Percentiles rank a stretch among this genome's conserved stretches.
Conservation (phyloP, 2,113 vertebrate species). For the Piprites chloris region DNA sequence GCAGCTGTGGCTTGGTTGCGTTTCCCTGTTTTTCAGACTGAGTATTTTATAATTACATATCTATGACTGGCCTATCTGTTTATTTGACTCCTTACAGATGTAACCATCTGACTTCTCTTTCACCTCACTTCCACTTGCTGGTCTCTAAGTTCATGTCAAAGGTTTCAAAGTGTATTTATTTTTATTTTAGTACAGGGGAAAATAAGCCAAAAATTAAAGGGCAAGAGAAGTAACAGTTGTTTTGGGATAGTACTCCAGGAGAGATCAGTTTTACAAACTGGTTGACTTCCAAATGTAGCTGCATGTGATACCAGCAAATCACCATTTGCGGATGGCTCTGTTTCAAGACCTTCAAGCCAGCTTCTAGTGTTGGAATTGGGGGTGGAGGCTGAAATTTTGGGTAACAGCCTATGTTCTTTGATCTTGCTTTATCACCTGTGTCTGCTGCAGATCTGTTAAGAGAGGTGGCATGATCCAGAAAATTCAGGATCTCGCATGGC, state of each 20-base stretch:
- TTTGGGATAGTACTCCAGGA: background rate
- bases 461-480: background rate
- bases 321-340: background rate
- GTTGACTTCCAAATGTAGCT: constrained; percentile 5
- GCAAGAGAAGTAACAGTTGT: background rate
- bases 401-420: accelerated
- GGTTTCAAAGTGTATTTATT: constrained; percentile 1
- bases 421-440: background rate
- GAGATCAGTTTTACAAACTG: constrained; percentile 39
- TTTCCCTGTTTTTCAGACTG: background rate
- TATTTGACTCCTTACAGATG: background rate
- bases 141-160: background rate
- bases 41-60: background rate
- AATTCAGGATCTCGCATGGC: background rate
- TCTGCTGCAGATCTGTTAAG: background rate
- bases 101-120: background rate
- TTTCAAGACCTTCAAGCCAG: background rate
- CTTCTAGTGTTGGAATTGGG: background rate
- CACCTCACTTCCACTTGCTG: background rate
- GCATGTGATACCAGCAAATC: background rate
- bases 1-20: background rate
- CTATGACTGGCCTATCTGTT: background rate
- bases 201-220: constrained; percentile 2
- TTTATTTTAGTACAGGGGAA: constrained; percentile 4
- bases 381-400: background rate